Evolutionary conservation across 2,113 vertebrate genomes (phyloP).

Genomic region (Phalacrocorax brasilianus): DNA sequence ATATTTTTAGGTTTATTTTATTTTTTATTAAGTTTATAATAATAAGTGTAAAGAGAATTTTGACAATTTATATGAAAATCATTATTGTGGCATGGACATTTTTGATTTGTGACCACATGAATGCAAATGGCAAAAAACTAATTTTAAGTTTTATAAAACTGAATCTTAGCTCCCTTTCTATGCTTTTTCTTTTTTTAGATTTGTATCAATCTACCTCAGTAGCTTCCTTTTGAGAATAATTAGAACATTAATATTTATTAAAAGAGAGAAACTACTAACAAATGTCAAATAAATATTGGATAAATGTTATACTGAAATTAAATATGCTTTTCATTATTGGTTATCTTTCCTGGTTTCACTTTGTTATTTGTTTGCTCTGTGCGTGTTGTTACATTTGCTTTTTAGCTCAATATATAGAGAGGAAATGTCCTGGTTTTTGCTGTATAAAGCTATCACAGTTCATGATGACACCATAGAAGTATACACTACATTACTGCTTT

Average conservation of each 20-base stretch:
- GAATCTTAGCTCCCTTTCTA: neutral
- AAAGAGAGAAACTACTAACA: neutral
- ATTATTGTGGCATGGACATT: neutral
- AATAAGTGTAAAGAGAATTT: neutral
- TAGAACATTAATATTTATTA: neutral
- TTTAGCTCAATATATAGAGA: neutral
- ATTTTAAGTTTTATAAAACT: neutral
- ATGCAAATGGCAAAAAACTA: neutral
- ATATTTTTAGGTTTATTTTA: neutral
- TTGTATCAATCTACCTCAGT: neutral
- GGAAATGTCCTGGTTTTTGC: neutral
- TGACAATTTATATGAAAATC: neutral
- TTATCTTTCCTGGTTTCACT: neutral
- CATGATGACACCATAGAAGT: neutral
- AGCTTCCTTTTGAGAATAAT: neutral
- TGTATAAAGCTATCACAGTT: neutral
- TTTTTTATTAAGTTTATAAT: neutral
- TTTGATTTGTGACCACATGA: neutral
- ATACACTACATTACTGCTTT: neutral
- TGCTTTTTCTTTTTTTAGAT: neutral
- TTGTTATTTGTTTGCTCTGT: neutral
- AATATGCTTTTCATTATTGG: neutral
- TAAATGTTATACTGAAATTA: neutral
- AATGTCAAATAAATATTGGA: neutral
- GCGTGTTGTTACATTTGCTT: neutral